phyloP scores from a whole-genome alignment of 2,888 invertebrate species.

The Pristionchus exspectatus region DNA sequence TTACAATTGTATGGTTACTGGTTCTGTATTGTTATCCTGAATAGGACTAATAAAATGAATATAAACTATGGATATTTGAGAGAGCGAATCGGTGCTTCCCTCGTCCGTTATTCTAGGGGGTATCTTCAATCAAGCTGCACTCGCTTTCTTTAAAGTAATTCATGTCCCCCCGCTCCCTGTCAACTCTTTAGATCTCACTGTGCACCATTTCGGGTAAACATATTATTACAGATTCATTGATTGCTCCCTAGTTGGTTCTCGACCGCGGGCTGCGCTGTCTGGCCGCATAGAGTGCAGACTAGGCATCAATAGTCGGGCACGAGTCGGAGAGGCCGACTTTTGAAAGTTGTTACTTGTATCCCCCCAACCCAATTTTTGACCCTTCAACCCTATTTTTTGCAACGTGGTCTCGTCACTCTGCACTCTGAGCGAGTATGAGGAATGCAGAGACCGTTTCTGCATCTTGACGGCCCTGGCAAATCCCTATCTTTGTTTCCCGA shows the following conservation, averaged over 20 bases:
- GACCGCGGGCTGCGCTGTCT: not conserved
- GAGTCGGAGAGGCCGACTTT: too few species aligned
- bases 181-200: not conserved
- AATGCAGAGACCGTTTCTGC: not conserved
- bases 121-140: not conserved
- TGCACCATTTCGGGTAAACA: not conserved
- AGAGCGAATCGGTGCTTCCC: not conserved
- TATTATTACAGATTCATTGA: slow-evolving; percentile 36
- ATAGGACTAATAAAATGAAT: not conserved
- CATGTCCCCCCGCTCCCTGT: not conserved
- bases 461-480: not conserved
- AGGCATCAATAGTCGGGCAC: too few species aligned
- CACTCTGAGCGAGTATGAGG: too few species aligned
- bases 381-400: too few species aligned
- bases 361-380: too few species aligned
- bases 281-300: not conserved
- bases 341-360: too few species aligned
- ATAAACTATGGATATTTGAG: not conserved
- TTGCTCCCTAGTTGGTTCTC: not conserved
- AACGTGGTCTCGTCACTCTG: too few species aligned
- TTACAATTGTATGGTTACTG: not conserved
- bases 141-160: not conserved
- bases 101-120: not conserved
- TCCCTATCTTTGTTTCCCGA: not conserved
- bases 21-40: not conserved